Evolutionary conservation across 2,888 invertebrate species (phyloP).

Genomic region (Drosophila histrio): DNA sequence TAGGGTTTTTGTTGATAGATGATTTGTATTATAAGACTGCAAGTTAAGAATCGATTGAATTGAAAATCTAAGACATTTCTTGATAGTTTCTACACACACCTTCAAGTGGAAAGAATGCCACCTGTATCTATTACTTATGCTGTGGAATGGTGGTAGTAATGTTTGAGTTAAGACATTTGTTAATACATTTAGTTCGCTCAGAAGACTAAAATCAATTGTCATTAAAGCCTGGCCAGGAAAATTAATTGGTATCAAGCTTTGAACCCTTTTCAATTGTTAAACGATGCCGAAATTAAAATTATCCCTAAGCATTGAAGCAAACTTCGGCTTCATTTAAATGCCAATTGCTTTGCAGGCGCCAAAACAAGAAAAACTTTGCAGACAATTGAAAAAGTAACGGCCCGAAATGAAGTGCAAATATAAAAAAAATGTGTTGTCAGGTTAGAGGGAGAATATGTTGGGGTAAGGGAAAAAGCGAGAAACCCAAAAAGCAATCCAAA

Average conservation of each 20-base stretch:
- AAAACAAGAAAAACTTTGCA: slow-evolving; percentile 40
- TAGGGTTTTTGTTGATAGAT: not conserved
- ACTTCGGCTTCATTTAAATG: slow-evolving; percentile 61
- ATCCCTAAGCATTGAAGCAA: slow-evolving; percentile 37
- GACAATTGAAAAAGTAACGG: slow-evolving; percentile 57
- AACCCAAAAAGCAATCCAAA: slow-evolving; percentile 62
- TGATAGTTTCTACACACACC: not conserved
- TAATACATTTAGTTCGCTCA: not conserved
- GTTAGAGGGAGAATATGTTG: slow-evolving; percentile 7
- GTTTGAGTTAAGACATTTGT: not conserved
- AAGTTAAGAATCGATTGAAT: not conserved
- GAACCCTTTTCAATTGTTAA: slow-evolving; percentile 40
- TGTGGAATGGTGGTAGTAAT: not conserved
- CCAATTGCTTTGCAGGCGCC: slow-evolving; percentile 27
- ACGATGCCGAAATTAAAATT: slow-evolving; percentile 41
- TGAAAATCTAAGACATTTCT: not conserved
- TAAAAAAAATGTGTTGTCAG: slow-evolving; percentile 18
- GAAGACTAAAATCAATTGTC: slow-evolving; percentile 36
- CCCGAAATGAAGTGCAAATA: slow-evolving; percentile 54
- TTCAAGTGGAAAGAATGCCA: not conserved
- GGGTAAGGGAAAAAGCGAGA: slow-evolving; percentile 2
- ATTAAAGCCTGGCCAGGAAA: slow-evolving; percentile 21
- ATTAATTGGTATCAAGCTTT: slow-evolving; percentile 40
- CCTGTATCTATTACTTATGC: no score
- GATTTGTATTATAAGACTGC: not conserved